Evolutionary conservation across 1,140 invertebrate species (phyloP).

Genomic region (Asbolus verrucosus): DNA sequence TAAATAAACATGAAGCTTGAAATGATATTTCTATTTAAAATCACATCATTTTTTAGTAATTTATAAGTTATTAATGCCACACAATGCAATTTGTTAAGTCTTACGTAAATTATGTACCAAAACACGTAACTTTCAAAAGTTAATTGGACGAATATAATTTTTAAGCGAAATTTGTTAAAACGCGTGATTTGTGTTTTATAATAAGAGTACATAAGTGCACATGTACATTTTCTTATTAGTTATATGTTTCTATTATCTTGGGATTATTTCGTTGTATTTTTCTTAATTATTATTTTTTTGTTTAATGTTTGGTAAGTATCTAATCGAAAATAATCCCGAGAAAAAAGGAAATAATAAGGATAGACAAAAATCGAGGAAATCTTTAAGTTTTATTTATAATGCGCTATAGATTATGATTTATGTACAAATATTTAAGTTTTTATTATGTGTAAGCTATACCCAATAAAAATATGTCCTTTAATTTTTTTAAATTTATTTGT

Average conservation of each 20-base stretch:
- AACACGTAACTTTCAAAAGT: conserved; percentile 3
- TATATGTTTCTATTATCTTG: too few species aligned
- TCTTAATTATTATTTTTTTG: conserved; percentile 3
- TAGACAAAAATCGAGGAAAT: conserved; percentile 16
- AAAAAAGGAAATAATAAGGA: conserved; percentile 13
- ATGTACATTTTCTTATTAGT: conserved; percentile 3
- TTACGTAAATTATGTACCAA: conserved; percentile 15
- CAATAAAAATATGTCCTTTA: conserved; percentile 29
- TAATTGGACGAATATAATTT: conserved; percentile 5
- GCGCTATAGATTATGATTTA: conserved; percentile 31
- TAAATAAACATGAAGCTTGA: neutral
- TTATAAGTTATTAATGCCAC: conserved; percentile 7
- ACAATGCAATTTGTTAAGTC: conserved; percentile 28
- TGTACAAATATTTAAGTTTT: conserved; percentile 39
- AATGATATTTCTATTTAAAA: neutral
- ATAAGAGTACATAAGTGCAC: neutral
- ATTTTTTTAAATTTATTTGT: neutral
- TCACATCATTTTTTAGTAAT: neutral
- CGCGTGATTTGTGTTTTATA: conserved; percentile 23
- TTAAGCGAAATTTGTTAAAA: conserved; percentile 8
- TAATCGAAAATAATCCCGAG: neutral
- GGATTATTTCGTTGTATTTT: neutral
- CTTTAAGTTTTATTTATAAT: conserved; percentile 24
- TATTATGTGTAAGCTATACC: conserved; percentile 25
- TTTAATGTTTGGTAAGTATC: neutral